These are phyloP conservation scores for Flexamia atlantica DNA, from an alignment of 2,888 invertebrate genomes.

Conservation along the genomic window DNA sequence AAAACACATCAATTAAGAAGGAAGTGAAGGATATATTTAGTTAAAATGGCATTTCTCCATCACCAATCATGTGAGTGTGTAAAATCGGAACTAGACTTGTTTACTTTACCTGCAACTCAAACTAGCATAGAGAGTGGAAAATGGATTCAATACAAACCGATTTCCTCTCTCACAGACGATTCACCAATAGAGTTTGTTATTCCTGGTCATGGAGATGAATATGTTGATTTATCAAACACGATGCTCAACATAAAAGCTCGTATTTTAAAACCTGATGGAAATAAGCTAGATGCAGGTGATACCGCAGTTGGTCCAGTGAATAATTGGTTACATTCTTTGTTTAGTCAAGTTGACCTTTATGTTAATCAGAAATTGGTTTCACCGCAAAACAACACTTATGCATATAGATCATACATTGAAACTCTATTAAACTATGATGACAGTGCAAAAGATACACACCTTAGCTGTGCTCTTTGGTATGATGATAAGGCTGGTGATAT, in stretches of 20 bases:
- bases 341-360: constrained; percentile 69
- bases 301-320: constrained; percentile 67
- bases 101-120: constrained; percentile 68
- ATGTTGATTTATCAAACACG: constrained; percentile 67
- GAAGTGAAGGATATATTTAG: constrained; percentile 22
- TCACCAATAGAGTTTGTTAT: constrained; percentile 70
- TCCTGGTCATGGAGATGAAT: constrained; percentile 69
- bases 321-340: constrained; percentile 68
- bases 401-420: constrained; percentile 70
- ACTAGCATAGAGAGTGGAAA: background rate
- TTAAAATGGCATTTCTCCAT: constrained; percentile 68
- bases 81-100: constrained; percentile 69
- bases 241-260: constrained; percentile 68
- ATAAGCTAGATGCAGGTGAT: background rate
- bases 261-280: constrained; percentile 51
- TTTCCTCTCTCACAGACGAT: constrained; percentile 68
- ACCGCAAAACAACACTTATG: constrained; percentile 69
- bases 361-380: constrained; percentile 70
- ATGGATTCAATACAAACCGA: constrained; percentile 29
- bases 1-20: background rate
- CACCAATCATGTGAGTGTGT: constrained; percentile 67
- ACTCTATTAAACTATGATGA: constrained; percentile 68
- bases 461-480: constrained; percentile 64
- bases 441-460: constrained; percentile 66
- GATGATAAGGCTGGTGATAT: constrained; percentile 64